Percentiles rank a stretch among this genome's conserved stretches.
phyloP scores from a whole-genome alignment of 1,140 invertebrate species.

The Macrocentrus cingulum region DNA sequence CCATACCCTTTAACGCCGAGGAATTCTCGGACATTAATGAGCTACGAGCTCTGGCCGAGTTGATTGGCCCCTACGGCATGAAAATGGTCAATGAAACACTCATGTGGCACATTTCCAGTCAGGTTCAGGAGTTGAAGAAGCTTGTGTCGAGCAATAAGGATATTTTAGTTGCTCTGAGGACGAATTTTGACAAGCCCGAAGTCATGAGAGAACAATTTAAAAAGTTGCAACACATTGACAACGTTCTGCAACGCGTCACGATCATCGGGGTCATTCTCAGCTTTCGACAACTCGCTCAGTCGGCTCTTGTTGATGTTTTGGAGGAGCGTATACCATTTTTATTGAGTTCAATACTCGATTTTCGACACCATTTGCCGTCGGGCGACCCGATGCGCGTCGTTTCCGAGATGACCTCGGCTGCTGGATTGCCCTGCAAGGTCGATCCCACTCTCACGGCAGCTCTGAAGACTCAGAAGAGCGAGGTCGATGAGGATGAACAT shows the following conservation, averaged over 20 bases:
- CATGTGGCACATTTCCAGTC: constrained; percentile 97
- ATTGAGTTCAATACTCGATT: constrained; percentile 91
- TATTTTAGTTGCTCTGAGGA: constrained; percentile 82
- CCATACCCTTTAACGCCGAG: constrained; percentile 92
- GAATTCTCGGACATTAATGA: constrained; percentile 98
- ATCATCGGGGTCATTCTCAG: constrained; percentile 97
- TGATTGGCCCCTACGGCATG: constrained; percentile 98
- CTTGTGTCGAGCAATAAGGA: constrained; percentile 92
- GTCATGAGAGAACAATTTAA: constrained; percentile 98
- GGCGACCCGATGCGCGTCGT: constrained; percentile 91
- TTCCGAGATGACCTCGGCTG: constrained; percentile 95
- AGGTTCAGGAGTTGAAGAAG: constrained; percentile 96
- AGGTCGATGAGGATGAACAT: constrained; percentile 90
- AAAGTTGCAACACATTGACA: constrained; percentile 86
- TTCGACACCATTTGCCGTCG: constrained; percentile 88
- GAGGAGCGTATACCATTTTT: constrained; percentile 96
- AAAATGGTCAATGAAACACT: constrained; percentile 94
- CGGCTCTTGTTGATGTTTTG: constrained; percentile 90
- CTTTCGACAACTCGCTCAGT: constrained; percentile 91
- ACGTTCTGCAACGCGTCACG: constrained; percentile 93
- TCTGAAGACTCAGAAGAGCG: constrained; percentile 83
- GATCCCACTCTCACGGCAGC: constrained; percentile 92
- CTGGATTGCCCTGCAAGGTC: constrained; percentile 89
- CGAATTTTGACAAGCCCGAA: constrained; percentile 89
- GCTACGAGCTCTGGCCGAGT: constrained; percentile 91